Conservation (phyloP, 2,888 invertebrate species). For the Clostera curtula region DNA sequence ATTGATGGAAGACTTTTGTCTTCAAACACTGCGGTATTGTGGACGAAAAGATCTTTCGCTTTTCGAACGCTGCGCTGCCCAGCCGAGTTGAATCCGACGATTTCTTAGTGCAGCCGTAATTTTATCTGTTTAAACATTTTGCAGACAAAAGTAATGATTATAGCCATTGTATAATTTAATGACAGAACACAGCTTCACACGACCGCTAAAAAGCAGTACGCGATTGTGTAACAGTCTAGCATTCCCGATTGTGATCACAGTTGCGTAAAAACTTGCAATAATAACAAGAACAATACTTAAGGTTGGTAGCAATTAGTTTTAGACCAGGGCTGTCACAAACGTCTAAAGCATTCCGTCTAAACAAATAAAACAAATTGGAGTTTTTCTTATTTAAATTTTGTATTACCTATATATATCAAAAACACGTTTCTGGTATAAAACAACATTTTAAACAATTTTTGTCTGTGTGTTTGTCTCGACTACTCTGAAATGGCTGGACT, state of each 20-base stretch:
- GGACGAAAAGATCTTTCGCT: too few species aligned
- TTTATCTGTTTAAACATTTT: constrained; percentile 13
- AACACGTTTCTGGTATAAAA: too few species aligned
- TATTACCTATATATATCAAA: too few species aligned
- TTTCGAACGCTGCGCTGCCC: too few species aligned
- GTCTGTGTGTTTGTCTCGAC: too few species aligned
- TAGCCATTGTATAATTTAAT: constrained; percentile 22
- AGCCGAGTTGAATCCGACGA: too few species aligned
- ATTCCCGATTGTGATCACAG: constrained; percentile 19
- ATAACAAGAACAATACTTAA: constrained; percentile 37
- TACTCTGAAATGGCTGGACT: too few species aligned
- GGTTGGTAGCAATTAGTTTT: constrained; percentile 35
- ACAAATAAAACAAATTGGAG: neutral
- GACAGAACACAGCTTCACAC: constrained; percentile 25
- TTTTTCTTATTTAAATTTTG: too few species aligned
- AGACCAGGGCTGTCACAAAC: constrained; percentile 15
- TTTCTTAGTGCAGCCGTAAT: too few species aligned
- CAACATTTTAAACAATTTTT: too few species aligned
- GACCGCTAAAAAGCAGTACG: constrained; percentile 13
- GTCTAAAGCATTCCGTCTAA: neutral
- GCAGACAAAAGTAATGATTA: constrained; percentile 12
- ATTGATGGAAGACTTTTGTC: too few species aligned
- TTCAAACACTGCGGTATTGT: too few species aligned
- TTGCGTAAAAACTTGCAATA: constrained; percentile 37
- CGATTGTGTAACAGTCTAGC: constrained; percentile 18